Conservation (phyloP, 2,888 invertebrate genomes). For the Alitta virens region DNA sequence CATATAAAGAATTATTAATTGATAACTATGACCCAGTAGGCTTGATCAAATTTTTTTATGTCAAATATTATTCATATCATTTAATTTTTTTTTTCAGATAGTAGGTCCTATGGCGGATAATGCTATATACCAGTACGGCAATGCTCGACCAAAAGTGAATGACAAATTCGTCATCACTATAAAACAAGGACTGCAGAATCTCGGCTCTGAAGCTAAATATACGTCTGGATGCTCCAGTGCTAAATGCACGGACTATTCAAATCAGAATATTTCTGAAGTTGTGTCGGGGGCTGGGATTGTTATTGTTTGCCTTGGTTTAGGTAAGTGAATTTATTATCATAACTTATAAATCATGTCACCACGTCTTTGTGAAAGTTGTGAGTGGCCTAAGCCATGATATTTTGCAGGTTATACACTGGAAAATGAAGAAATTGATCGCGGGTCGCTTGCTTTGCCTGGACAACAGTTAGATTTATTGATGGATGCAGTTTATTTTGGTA, state of each 20-base stretch:
- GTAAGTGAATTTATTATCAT: too few species aligned
- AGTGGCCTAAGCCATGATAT: too few species aligned
- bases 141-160: constrained; percentile 25
- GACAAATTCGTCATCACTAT: constrained; percentile 23
- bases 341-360: too few species aligned
- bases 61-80: too few species aligned
- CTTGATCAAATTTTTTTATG: too few species aligned
- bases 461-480: constrained; percentile 38
- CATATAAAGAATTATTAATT: too few species aligned
- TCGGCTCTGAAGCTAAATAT: constrained; percentile 9
- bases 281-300: constrained; percentile 18
- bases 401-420: constrained; percentile 37
- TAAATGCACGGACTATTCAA: constrained; percentile 8
- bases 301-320: constrained; percentile 25
- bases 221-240: constrained; percentile 24
- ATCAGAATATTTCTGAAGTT: not conserved
- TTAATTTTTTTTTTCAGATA: constrained; percentile 28
- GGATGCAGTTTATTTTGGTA: constrained; percentile 35
- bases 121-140: constrained; percentile 28
- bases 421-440: constrained; percentile 40
- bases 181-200: constrained; percentile 18
- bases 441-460: constrained; percentile 40
- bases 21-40: too few species aligned
- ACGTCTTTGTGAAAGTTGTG: too few species aligned
- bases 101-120: constrained; percentile 31